Evolutionary conservation across 1,140 invertebrate genomes (phyloP).

Genomic region (Nymphalis io): DNA sequence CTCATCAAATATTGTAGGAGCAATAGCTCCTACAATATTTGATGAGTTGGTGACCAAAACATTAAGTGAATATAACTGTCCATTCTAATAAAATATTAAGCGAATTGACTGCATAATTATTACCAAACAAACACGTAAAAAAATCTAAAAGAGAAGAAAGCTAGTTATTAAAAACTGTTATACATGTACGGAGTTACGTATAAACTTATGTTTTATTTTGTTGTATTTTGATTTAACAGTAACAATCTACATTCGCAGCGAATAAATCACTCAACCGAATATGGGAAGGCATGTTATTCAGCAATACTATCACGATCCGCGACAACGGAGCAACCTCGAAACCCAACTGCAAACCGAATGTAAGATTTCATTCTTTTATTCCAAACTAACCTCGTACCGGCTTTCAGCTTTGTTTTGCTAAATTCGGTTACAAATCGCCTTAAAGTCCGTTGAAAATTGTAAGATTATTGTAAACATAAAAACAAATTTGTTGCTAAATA

Average conservation of each 20-base stretch:
- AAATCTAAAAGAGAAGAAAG: too few relatives aligned
- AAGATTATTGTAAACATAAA: neutral
- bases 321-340: conserved; percentile 5
- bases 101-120: too few relatives aligned
- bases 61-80: too few relatives aligned
- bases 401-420: conserved; percentile 24
- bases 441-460: neutral
- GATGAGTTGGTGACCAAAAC: too few relatives aligned
- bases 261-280: conserved; percentile 12
- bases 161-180: too few relatives aligned
- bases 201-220: too few relatives aligned
- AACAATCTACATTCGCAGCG: neutral
- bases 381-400: conserved; percentile 2
- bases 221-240: too few relatives aligned
- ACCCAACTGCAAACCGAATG: conserved; percentile 19
- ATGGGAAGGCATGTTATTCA: neutral
- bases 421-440: conserved; percentile 19
- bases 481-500: neutral
- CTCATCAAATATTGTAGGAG: too few relatives aligned
- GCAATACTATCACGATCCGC: conserved; percentile 20
- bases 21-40: too few relatives aligned
- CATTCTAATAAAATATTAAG: too few relatives aligned
- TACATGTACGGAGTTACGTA: too few relatives aligned
- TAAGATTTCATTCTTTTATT: conserved; percentile 20
- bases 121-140: too few relatives aligned